These are phyloP conservation scores for Equus quagga DNA, from an alignment of 2,113 vertebrate genomes.

Conservation along the genomic window DNA sequence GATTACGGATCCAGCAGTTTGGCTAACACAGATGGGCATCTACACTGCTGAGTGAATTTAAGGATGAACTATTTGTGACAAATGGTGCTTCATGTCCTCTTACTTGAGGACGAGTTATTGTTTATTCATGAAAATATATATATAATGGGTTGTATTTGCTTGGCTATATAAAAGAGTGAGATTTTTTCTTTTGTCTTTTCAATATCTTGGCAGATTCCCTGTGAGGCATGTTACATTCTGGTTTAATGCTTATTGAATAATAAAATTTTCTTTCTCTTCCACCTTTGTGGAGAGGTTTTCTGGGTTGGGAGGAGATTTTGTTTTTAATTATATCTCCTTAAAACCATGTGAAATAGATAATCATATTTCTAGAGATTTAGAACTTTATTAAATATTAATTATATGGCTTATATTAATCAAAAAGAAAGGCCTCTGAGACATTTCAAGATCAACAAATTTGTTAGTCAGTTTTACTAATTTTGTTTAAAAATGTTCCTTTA, in stretches of 20 bases:
- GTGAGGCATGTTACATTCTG: background rate
- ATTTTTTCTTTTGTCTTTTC: background rate
- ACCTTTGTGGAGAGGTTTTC: background rate
- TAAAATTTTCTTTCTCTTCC: slow-evolving; percentile 22
- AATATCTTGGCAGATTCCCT: background rate
- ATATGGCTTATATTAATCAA: background rate
- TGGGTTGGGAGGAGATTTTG: background rate
- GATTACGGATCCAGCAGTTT: background rate
- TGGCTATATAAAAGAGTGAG: background rate
- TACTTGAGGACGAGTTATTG: background rate
- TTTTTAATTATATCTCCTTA: background rate
- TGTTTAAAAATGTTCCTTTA: background rate
- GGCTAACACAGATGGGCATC: background rate
- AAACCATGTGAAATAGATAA: background rate
- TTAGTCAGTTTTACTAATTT: slow-evolving; percentile 30
- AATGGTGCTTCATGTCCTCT: background rate
- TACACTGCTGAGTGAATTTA: background rate
- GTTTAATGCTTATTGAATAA: slow-evolving; percentile 17
- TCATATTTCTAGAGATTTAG: background rate
- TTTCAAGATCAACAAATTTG: background rate
- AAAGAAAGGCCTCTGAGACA: background rate
- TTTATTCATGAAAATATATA: slow-evolving; percentile 33
- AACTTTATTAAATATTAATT: slow-evolving; percentile 31
- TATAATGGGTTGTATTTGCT: background rate
- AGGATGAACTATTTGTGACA: background rate